Conservation (phyloP, 2,888 invertebrate species). For the Rhagium mordax region DNA sequence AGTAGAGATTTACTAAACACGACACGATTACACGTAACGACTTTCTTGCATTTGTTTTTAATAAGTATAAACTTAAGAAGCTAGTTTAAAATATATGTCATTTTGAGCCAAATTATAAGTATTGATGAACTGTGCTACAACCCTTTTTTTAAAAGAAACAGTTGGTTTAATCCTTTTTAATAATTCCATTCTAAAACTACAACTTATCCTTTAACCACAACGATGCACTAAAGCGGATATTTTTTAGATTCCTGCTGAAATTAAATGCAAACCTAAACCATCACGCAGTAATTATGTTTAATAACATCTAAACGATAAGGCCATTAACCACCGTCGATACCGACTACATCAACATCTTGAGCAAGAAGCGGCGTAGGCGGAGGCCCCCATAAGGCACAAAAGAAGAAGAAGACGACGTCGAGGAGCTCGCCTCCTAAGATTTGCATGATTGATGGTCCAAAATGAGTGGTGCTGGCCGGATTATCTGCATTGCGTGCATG, state of each 20-base stretch:
- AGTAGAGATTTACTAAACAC: no score
- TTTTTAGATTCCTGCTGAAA: not conserved
- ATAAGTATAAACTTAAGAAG: no score
- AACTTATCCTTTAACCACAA: not conserved
- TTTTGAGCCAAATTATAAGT: no score
- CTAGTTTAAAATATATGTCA: no score
- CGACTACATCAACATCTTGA: slow-evolving; percentile 29
- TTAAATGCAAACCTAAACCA: slow-evolving; percentile 7
- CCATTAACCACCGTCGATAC: slow-evolving; percentile 18
- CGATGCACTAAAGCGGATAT: not conserved
- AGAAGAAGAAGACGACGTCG: slow-evolving; percentile 32
- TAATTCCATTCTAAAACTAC: not conserved
- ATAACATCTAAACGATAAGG: slow-evolving; percentile 25
- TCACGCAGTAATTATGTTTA: slow-evolving; percentile 11
- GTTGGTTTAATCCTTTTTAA: not conserved
- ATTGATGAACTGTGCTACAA: no score
- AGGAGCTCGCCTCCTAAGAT: slow-evolving; percentile 57
- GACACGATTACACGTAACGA: no score
- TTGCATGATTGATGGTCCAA: slow-evolving; percentile 66
- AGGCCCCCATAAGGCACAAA: slow-evolving; percentile 12
- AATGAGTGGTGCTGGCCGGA: slow-evolving; percentile 62
- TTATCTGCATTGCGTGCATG: slow-evolving; percentile 67
- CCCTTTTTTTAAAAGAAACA: not conserved
- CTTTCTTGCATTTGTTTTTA: no score
- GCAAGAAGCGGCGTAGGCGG: slow-evolving; percentile 3